Evolutionary conservation across 2,797 vertebrate genomes (phyloP), one percentile per base, ranked within the genome.

Genomic region (Falco novaeseelandiae): DNA sequence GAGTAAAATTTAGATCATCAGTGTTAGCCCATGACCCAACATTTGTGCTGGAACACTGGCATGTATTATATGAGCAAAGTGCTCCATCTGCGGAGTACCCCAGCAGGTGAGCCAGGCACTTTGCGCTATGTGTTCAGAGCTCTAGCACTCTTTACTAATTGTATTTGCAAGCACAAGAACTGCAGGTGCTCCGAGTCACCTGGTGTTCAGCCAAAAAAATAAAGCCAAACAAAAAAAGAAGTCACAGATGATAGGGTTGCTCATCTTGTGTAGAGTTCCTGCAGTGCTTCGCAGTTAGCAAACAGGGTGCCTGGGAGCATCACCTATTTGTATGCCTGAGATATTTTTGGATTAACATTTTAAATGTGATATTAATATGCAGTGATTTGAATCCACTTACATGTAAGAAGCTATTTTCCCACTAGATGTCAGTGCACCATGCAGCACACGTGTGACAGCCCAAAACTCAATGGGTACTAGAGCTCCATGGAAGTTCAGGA

Each of bases 61-160:
- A 0, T 11, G 18, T 9, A 2, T 55, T 89, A 8, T 2, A 12
- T 49, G 77, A 76, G 73, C 29, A 23, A 91, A 95, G 88, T 51
- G 55, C 92, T 91, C 96, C 97, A 96, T 71, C 96, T 97, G 83
- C 86, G 87, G 89, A n/a, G 6, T 61, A 77, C 32, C 52, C 18
- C 1, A 4, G n/a, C 36, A 74, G 66, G 38, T 4, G 3, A 69
- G 52, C 19, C 40, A 38, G 26, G 52, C 32, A 22, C 21, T 63
- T 67, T 6, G 21, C 1, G 4, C 8, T 38, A 0, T 6, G 22
- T 30, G 27, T 15, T 52, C 63, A 5, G 52, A 49, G 49, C 40
- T 85, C 40, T 71, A 77, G 30, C 57, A 38, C 14, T n/a, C 26
- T 26, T 32, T 30, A 49, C 49, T 13, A 65, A 26, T 30, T 59